Base-by-base conservation (phyloP, 2,113 vertebrate genomes). In the Zosterops lateralis region DNA sequence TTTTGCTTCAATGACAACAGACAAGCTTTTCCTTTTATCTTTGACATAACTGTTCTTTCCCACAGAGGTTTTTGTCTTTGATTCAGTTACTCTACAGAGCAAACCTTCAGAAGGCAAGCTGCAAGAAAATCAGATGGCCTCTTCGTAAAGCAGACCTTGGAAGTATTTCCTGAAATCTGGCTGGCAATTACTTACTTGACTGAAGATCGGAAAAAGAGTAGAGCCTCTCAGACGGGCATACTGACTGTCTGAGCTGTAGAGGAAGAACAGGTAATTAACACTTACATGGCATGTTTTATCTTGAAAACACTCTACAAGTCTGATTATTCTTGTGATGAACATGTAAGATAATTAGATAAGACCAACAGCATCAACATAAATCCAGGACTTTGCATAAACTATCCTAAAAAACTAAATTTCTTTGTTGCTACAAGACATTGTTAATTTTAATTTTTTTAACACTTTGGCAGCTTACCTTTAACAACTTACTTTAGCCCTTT, bases 161-260 rank as follows among this genome's bases (percentile, higher is more conserved):
- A 91, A 85, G 12, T 16, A 66, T 56, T 91, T 68, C 54, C 31
- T 60, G 67, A 65, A 89, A 47, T 47, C 74, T 15, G 31, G 32
- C 28, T 92, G 19, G 58, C 12, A 92, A 90, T 79, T 80, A 98
- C 99, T 98, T 98, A 99, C 99, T 98, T 76, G 99, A 98, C 93
- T 99, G 98, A 91, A 99, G 99, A 89, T 99, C 98, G 0, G 97
- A 97, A 94, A 99, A 86, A 60, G 98, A 97, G 93, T 99, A 99
- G 38, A 99, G 98, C 71, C 95, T 98, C 79, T 98, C 98, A 25
- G 87, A 98, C 90, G 95, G 89, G 50, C 97, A 98, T 31, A 95
- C 82, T 54, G 97, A 96, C 65, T 96, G 96, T 82, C 94, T 97
- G 87, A 98, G 97, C 99, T 99, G 91, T 36, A 79, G 58, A 90